Base-by-base conservation (phyloP, 2,113 vertebrate species). In the Cochlearius cochlearius region DNA sequence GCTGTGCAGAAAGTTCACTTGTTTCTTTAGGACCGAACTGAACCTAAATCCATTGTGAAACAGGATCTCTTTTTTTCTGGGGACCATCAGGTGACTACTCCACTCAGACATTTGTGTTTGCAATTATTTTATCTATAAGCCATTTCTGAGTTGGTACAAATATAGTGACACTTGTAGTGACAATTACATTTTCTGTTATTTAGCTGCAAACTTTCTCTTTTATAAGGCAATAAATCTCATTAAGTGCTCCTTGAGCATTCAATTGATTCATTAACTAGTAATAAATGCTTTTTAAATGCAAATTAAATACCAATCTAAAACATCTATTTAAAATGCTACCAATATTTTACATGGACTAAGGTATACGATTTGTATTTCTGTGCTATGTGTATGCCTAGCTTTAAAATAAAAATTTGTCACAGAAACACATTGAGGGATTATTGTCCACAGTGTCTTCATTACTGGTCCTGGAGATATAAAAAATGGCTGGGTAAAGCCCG, bases 251-350 rank as follows among this genome's bases (percentile, higher is more conserved):
- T 97, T 91, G 67, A 96, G 95, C 92, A 95, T 96, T 96, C 95
- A 94, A 93, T 90, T 95, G 93, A 98, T 97, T 98, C 96, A 97
- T 98, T 98, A 98, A 95, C 80, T 95, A 66, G 66, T n/a, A 97
- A 98, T 95, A 97, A 97, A 97, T 77, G 95, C 75, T 84, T 96
- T 94, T 76, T 41, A 98, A 97, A 97, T 97, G 94, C 81, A 97
- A 98, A 97, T 97, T 96, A 94, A 97, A 91, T 90, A 88, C 94
- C 80, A 72, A 92, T 86, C 83, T 76, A 72, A 87, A 92, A 45
- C 68, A 85, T 47, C 90, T 96, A 63, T 92, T 97, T 90, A 77
- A 95, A 96, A 87, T 38, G 73, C 62, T 86, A 62, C 71, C 50
- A 64, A 27, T 93, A 13, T 60, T 92, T 90, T 7, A 43, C 52